Conservation (phyloP, 2,888 invertebrate species). For the Cepaea hortensis region DNA sequence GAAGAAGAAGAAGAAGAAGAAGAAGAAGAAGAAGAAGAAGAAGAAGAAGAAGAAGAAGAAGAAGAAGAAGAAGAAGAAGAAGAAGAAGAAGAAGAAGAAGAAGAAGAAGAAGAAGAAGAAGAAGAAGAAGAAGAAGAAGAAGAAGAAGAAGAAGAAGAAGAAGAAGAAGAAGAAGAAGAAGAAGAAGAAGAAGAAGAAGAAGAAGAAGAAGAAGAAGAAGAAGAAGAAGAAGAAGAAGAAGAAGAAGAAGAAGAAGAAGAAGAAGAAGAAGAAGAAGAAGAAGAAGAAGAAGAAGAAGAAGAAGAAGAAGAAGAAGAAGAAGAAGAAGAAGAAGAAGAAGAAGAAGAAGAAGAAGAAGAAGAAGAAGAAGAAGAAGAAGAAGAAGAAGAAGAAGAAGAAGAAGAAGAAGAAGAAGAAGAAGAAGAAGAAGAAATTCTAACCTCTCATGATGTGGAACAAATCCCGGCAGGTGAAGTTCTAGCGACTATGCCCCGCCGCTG, state of each 20-base stretch:
- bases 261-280: slow-evolving; percentile 48
- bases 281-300: slow-evolving; percentile 44
- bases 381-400: slow-evolving; percentile 1
- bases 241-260: slow-evolving; percentile 33
- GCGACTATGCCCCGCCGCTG: too few species aligned
- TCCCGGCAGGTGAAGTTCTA: too few species aligned
- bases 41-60: slow-evolving; percentile 38
- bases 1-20: slow-evolving; percentile 45
- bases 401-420: neutral
- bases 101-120: slow-evolving; percentile 44
- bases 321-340: slow-evolving; percentile 50
- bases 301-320: slow-evolving; percentile 44
- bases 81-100: slow-evolving; percentile 5
- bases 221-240: neutral
- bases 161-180: slow-evolving; percentile 48
- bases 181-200: too few species aligned
- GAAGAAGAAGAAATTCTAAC: neutral
- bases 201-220: too few species aligned
- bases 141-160: slow-evolving; percentile 43
- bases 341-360: slow-evolving; percentile 49
- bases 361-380: slow-evolving; percentile 35
- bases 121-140: slow-evolving; percentile 48
- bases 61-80: neutral
- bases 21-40: slow-evolving; percentile 44
- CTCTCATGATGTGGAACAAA: too few species aligned